Evolutionary conservation across 2,888 invertebrate species (phyloP).

Genomic region (Hartigia nigra): DNA sequence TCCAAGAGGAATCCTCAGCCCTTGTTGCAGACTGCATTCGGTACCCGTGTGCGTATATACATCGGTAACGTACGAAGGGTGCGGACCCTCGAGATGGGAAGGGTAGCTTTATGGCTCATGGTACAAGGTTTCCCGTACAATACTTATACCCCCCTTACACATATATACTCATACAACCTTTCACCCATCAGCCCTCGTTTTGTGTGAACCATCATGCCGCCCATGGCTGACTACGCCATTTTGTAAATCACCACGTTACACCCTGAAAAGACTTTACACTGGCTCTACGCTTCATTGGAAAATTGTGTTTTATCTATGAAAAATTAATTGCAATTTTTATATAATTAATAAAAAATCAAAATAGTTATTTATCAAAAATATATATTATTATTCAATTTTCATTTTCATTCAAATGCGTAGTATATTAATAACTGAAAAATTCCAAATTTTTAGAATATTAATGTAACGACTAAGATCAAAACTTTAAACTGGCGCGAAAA

Average conservation of each 20-base stretch:
- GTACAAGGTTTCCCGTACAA: slow-evolving; percentile 24
- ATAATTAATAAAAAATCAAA: background rate
- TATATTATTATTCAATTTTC: slow-evolving; percentile 22
- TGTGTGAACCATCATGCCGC: slow-evolving; percentile 37
- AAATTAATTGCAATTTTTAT: slow-evolving; percentile 18
- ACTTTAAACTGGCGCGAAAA: background rate
- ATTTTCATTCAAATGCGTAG: slow-evolving; percentile 5
- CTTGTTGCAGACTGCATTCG: background rate
- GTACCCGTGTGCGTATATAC: background rate
- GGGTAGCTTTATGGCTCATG: slow-evolving; percentile 34
- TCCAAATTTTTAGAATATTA: background rate
- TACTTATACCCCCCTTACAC: background rate
- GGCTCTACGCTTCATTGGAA: background rate
- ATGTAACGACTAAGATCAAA: background rate
- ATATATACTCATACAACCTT: background rate
- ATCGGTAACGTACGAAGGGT: background rate
- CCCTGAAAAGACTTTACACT: background rate
- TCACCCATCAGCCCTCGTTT: slow-evolving; percentile 21
- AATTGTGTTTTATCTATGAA: background rate
- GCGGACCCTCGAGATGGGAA: slow-evolving; percentile 11
- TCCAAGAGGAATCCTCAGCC: background rate
- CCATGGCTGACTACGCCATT: slow-evolving; percentile 37
- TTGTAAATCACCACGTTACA: slow-evolving; percentile 27
- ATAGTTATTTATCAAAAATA: background rate
- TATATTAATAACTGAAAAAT: background rate